A percentile compares a stretch with the other conserved stretches of the same genome.
phyloP scores from a whole-genome alignment of 2,113 vertebrate species.

The Morone chrysops region DNA sequence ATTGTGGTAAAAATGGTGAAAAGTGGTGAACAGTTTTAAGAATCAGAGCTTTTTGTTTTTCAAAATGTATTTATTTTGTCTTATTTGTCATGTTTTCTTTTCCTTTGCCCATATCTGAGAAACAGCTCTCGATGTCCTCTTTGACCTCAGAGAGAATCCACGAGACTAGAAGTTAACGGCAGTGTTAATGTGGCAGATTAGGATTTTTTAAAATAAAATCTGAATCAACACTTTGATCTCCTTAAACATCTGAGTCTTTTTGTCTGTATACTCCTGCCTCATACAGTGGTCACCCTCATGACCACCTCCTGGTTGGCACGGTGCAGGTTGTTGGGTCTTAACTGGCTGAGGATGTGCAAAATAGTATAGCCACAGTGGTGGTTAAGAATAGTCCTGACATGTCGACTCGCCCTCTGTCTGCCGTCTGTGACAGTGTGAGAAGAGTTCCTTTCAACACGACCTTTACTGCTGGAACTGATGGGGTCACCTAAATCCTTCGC shows the following conservation, averaged over 20 bases:
- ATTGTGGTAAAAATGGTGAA: constrained; percentile 44
- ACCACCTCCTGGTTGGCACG: constrained; percentile 88
- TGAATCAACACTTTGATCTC: constrained; percentile 18
- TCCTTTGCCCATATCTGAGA: constrained; percentile 10
- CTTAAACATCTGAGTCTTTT: not conserved
- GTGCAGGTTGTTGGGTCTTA: constrained; percentile 86
- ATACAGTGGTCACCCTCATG: constrained; percentile 90
- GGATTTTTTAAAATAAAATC: constrained; percentile 36
- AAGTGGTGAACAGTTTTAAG: constrained; percentile 24
- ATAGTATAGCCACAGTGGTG: constrained; percentile 91
- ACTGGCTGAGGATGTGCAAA: constrained; percentile 89
- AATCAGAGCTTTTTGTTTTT: constrained; percentile 35
- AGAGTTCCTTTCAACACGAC: constrained; percentile 82
- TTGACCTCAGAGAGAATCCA: constrained; percentile 21
- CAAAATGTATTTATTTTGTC: not conserved
- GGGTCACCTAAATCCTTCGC: constrained; percentile 88
- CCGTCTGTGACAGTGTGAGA: constrained; percentile 67
- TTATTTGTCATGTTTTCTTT: not conserved
- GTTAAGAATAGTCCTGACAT: constrained; percentile 89
- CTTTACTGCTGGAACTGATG: constrained; percentile 80
- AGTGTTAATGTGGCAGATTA: constrained; percentile 60
- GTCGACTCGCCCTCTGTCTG: constrained; percentile 79
- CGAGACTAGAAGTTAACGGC: constrained; percentile 24
- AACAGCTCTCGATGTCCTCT: not conserved
- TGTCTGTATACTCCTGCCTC: constrained; percentile 21